Evolutionary conservation across 2,113 vertebrate genomes (phyloP).

Genomic region (Xenotilapia longispinis): DNA sequence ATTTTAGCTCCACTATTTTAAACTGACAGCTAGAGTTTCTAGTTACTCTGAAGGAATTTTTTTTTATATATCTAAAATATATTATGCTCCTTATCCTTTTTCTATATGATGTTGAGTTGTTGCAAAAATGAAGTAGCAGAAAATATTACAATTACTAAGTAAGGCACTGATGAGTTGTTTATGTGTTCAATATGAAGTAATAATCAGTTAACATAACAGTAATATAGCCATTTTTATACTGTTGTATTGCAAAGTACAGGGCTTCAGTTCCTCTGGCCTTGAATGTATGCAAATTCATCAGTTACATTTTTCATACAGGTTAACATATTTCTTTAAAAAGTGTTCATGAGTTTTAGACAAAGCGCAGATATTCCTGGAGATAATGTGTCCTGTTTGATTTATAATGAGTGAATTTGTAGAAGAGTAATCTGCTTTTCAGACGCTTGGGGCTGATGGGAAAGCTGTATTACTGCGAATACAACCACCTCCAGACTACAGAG

Average conservation of each 20-base stretch:
- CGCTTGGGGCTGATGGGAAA: slow-evolving; percentile 4
- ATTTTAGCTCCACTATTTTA: not conserved
- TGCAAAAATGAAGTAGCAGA: not conserved
- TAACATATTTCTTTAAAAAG: not conserved
- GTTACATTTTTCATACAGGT: not conserved
- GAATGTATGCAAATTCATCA: not conserved
- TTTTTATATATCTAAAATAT: not conserved
- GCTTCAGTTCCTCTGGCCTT: not conserved
- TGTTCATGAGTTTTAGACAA: not conserved
- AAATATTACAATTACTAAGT: not conserved
- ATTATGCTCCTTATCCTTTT: not conserved
- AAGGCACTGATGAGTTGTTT: not conserved
- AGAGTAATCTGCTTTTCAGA: slow-evolving; percentile 52
- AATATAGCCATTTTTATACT: not conserved
- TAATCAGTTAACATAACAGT: not conserved
- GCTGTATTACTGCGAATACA: slow-evolving; percentile 36
- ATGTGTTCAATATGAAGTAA: not conserved
- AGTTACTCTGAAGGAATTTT: not conserved
- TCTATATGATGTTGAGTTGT: not conserved
- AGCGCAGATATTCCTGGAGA: slow-evolving; percentile 15
- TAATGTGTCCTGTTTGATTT: slow-evolving; percentile 41
- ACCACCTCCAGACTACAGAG: slow-evolving; percentile 46
- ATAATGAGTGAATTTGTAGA: slow-evolving; percentile 47
- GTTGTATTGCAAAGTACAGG: not conserved
- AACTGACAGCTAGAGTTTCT: not conserved